Evolutionary conservation across 2,797 vertebrate genomes (phyloP).

Genomic region (Silurus aristotelis): DNA sequence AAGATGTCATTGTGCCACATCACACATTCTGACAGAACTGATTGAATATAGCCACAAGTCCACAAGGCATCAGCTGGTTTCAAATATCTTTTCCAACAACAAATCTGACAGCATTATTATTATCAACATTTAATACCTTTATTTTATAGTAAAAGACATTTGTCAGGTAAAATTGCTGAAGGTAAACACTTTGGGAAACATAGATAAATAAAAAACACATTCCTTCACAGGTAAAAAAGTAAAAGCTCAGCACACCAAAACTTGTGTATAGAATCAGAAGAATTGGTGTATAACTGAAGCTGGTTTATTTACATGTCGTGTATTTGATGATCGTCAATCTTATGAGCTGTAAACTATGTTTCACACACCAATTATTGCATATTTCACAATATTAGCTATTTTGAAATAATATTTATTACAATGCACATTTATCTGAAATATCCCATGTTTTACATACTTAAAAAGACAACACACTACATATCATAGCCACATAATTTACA

Average conservation of each 20-base stretch:
- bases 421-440: neutral
- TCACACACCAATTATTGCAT: neutral
- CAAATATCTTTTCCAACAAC: neutral
- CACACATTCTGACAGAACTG: constrained; percentile 9
- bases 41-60: neutral
- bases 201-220: neutral
- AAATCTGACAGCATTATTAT: neutral
- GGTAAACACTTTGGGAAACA: neutral
- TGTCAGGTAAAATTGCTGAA: neutral
- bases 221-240: neutral
- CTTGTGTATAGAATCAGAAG: neutral
- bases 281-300: neutral
- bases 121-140: neutral
- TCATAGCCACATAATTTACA: neutral
- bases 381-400: neutral
- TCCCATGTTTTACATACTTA: neutral
- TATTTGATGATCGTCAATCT: neutral
- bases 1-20: constrained; percentile 27
- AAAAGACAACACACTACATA: neutral
- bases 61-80: neutral
- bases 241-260: neutral
- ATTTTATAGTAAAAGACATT: neutral
- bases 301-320: neutral
- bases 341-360: neutral
- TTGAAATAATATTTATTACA: neutral